Base-by-base conservation (phyloP, 1,140 invertebrate species). In the Caenorhabditis latens region DNA sequence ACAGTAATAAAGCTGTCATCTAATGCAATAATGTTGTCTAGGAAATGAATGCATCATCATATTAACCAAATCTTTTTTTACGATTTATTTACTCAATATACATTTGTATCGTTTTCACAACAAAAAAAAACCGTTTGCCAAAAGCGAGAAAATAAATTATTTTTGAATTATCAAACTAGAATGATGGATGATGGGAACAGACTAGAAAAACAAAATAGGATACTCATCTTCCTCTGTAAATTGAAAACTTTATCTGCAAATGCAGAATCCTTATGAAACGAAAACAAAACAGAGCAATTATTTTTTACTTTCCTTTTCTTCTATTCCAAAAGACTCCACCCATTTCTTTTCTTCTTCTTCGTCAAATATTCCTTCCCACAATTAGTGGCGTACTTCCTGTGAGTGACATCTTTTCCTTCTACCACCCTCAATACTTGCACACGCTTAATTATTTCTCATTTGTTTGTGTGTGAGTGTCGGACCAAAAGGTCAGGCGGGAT, bases 301-400 rank as follows among this genome's bases (percentile, higher is more conserved):
- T 63, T 63, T 63, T 24, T 21, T 32, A 40, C 11, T 32, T 32
- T 63, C 61, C 11, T 40, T 11, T 63, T 24, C 21, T 50, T 67
- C 63, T 9, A 21, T 50, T 67, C 63, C 21, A 21, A 9, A 67
- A 16, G 21, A n/a, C 40, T 79, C 46, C 71, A 19, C 71, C 71
- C 46, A 53, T 24, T 79, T 50, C 11, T 50, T 19, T 32, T 24
- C 40, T 32, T n/a, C 42, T 42, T 53, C 50, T 53, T 9, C 50
- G 50, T 79, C 46, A 79, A 53, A 50, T 48, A 79, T 79, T 79
- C 71, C 71, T n/a, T 79, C 53, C 71, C 71, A 53, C 71, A 79
- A 79, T 79, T 50, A 79, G 71, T 53, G 71, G 46, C 71, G n/a
- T 32, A 79, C 71, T 79, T 79, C 71, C 71, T 79, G 46, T 4